phyloP scores from a whole-genome alignment of 35 echinoderm and acorn worm genomes.

The Hemicentrotus pulcherrimus region DNA sequence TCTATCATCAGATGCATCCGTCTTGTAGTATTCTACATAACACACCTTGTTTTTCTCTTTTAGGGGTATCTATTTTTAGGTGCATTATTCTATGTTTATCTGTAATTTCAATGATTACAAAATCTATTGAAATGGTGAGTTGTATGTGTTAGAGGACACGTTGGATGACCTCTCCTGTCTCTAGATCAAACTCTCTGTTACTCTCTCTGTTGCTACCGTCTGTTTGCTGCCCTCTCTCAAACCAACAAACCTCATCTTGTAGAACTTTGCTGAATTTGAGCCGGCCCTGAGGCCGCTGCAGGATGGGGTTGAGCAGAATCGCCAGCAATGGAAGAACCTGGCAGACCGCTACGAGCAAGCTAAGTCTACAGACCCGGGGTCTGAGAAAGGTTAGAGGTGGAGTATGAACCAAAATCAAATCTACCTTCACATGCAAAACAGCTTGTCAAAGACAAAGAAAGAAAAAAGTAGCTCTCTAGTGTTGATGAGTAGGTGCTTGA shows the following conservation, averaged over 20 bases:
- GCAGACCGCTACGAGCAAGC: slow-evolving; percentile 58
- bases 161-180: neutral
- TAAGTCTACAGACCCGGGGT: neutral
- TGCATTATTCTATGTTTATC: neutral
- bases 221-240: slow-evolving; percentile 4
- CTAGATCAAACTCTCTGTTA: neutral
- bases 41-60: neutral
- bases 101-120: neutral
- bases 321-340: slow-evolving; percentile 79
- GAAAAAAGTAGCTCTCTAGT: neutral
- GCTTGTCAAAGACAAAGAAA: neutral
- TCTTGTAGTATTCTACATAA: neutral
- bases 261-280: slow-evolving; percentile 81
- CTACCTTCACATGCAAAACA: neutral
- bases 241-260: slow-evolving; percentile 10
- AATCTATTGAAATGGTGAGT: slow-evolving; percentile 5
- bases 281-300: slow-evolving; percentile 69
- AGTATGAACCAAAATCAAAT: slow-evolving; percentile 28
- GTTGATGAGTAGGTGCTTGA: neutral
- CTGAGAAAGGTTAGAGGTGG: slow-evolving; percentile 51
- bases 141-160: neutral
- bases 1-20: neutral
- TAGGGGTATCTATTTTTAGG: neutral
- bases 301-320: slow-evolving; percentile 68
- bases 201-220: neutral